Evolutionary conservation across 2,888 invertebrate genomes (phyloP), one percentile per base, ranked within the genome.

Genomic region (Euphydryas editha): DNA sequence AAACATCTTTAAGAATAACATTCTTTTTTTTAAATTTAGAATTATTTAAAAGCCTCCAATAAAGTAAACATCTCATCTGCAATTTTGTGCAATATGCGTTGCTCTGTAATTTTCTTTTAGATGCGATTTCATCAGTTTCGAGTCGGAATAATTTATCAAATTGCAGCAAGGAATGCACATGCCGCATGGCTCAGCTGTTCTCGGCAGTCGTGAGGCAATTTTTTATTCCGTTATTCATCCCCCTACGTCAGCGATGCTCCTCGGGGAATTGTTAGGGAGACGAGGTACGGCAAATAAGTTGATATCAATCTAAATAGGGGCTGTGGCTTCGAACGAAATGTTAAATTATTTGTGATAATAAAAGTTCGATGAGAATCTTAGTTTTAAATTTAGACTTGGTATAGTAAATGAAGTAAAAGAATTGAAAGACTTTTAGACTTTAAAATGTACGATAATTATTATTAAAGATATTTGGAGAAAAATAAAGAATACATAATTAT

Each of bases 71-170:
- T 17, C 42, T 51, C 30, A 30, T 39, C 10, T 37, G 55, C 36
- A 62, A 56, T 62, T 49, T 51, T 58, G 20, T 57, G 39, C 42
- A 49, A 30, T 46, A 59, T 51, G 49, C 63, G 15, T 47, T 46
- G n/a, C 62, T 30, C 57, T 49, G 63, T 64, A 64, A 59, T 64
- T 44, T 59, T 58, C 59, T 51, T 51, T 73, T 73, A 75, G 75
- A 78, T 79, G 82, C 75, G 83, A 83, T 87, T 85, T 85, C 84
- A 85, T 87, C 84, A 84, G 78, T 78, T 80, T 78, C 81, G 80
- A 86, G 87, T 84, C 75, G 78, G 85, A 83, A 85, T 89, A 90
- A 91, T 91, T 90, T 88, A 90, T 89, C 86, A 90, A 90, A 89
- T 88, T 85, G 85, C 81, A 76, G 73, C 74, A 70, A 78, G 78